Base-by-base conservation (phyloP, 2,888 invertebrate genomes). In the Torymus texanus region DNA sequence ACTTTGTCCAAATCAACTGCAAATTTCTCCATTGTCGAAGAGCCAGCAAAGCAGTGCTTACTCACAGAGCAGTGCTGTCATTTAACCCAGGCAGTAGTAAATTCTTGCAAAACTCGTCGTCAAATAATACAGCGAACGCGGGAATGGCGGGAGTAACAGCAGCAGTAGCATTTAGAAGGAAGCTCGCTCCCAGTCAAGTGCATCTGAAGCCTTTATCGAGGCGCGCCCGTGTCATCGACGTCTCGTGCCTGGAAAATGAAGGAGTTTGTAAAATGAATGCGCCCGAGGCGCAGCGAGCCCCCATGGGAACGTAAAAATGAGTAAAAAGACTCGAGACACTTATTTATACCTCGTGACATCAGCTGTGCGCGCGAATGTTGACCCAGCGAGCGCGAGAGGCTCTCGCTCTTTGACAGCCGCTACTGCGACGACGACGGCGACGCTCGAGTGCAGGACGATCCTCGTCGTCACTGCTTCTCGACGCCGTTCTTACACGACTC, bases 1-100 rank as follows among this genome's bases (percentile, higher is more conserved):
- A 96, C 95, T 91, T 95, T 95, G 89, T 96, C 96, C 87, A 96
- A 92, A 91, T 96, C 96, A 81, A 96, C 94, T 77, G 92, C 91
- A 86, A 92, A 92, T 85, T 92, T 92, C 87, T 93, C 93, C 93
- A 93, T 93, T 83, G 78, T 84, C 76, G 62, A 53, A 51, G 55
- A 63, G 75, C 72, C 56, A 71, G 67, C 29, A 73, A 56, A 80
- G 59, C 56, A 71, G 62, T 41, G 61, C 75, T 83, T 78, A 73
- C 59, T 67, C 61, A 66, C 16, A 76, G 70, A 80, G 75, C 21
- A 66, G 73, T 75, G 80, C 78, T 83, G 84, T 84, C 84, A 84
- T 85, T 84, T 82, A 85, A 82, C 56, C 70, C 65, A 65, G 18
- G 18, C 41, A 68, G 18, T 51, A 29, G 21, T 18, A 59, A 68